A percentile compares a stretch with the other conserved stretches of the same genome.
Evolutionary conservation across 2,888 invertebrate genomes (phyloP).

Genomic region (Operophtera brumata): DNA sequence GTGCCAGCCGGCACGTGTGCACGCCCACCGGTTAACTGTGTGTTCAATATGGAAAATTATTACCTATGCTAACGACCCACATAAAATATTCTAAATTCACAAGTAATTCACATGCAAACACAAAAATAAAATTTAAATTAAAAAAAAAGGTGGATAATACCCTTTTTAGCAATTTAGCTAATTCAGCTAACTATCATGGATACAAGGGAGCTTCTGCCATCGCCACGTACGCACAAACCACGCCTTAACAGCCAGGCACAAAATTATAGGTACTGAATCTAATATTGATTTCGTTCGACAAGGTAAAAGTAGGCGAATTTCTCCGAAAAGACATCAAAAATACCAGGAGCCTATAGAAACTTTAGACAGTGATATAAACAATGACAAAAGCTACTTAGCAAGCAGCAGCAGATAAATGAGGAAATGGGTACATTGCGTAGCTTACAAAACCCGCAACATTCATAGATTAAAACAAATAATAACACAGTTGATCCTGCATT

Average conservation of each 20-base stretch:
- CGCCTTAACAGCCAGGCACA: constrained; percentile 63
- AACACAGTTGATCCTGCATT: constrained; percentile 41
- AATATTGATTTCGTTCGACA: constrained; percentile 30
- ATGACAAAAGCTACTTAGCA: constrained; percentile 19
- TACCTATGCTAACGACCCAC: constrained; percentile 15
- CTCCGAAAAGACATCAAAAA: constrained; percentile 30
- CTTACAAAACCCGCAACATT: constrained; percentile 38
- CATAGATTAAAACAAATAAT: constrained; percentile 39
- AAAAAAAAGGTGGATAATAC: no score
- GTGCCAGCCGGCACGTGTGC: no score
- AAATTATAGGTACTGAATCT: constrained; percentile 48
- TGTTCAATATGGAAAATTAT: constrained; percentile 42
- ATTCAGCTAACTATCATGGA: constrained; percentile 42
- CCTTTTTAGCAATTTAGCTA: no score
- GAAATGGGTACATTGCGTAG: constrained; percentile 42
- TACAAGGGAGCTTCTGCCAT: constrained; percentile 68
- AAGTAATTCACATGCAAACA: constrained; percentile 40
- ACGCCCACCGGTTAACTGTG: no score
- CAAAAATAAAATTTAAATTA: constrained; percentile 58
- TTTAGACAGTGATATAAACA: constrained; percentile 35
- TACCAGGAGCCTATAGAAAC: constrained; percentile 30
- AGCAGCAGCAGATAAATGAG: constrained; percentile 32
- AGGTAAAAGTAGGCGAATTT: constrained; percentile 2
- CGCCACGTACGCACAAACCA: constrained; percentile 63
- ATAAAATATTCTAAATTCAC: constrained; percentile 19